Evolutionary conservation across 2,797 vertebrate genomes (phyloP).

Genomic region (Syndactyla subalaris): DNA sequence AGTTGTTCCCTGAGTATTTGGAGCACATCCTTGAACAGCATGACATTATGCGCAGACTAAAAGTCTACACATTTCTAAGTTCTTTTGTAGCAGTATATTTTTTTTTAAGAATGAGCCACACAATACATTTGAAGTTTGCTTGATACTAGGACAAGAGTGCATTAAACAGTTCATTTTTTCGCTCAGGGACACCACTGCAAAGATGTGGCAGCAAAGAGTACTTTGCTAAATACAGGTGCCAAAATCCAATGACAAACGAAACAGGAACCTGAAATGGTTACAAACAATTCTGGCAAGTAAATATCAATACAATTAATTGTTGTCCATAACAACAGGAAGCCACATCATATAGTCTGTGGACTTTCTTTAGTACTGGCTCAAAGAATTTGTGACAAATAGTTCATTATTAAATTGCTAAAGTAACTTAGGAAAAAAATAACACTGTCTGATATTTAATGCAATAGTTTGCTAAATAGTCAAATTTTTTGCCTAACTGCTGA

Average conservation of each 20-base stretch:
- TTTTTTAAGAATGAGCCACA: background rate
- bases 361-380: background rate
- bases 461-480: background rate
- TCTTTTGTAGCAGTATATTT: background rate
- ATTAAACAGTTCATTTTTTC: background rate
- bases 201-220: slow-evolving; percentile 19
- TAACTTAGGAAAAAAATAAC: background rate
- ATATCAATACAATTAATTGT: background rate
- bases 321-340: background rate
- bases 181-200: background rate
- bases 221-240: slow-evolving; percentile 9
- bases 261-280: background rate
- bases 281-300: slow-evolving; percentile 29
- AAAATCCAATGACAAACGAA: slow-evolving; percentile 28
- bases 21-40: background rate
- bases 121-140: background rate
- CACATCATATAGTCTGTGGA: background rate
- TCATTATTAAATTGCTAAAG: background rate
- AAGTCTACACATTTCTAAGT: background rate
- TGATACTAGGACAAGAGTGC: background rate
- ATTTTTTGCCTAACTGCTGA: background rate
- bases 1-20: background rate
- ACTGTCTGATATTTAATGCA: background rate
- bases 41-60: background rate
- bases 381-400: background rate